These are phyloP conservation scores for Anolis apletophallus DNA, from an alignment of 2,797 vertebrate genomes.

Conservation along the genomic window DNA sequence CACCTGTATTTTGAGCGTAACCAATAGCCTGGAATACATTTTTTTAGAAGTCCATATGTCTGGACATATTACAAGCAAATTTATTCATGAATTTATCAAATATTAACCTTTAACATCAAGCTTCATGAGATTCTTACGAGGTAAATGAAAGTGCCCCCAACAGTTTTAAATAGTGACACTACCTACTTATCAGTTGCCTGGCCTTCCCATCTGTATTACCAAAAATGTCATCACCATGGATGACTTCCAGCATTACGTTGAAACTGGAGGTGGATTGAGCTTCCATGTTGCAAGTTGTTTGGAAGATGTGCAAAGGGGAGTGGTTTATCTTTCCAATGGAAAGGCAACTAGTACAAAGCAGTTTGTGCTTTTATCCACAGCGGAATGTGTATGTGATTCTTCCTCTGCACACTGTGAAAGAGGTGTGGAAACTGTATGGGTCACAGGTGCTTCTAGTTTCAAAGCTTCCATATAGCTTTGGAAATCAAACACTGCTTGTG, in stretches of 20 bases:
- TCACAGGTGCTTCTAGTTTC: not conserved
- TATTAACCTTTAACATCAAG: not conserved
- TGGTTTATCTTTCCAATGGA: not conserved
- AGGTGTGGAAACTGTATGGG: not conserved
- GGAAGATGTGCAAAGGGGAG: not conserved
- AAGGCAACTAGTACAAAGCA: not conserved
- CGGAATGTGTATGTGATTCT: not conserved
- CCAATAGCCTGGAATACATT: not conserved
- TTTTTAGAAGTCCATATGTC: not conserved
- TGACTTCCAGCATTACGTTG: not conserved
- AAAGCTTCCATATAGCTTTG: not conserved
- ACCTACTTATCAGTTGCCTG: not conserved
- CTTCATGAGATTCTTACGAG: not conserved
- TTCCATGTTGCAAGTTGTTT: not conserved
- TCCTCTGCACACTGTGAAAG: not conserved
- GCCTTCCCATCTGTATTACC: not conserved
- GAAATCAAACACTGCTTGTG: not conserved
- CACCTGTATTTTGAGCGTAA: not conserved
- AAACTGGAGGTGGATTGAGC: not conserved
- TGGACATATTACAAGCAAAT: slow-evolving; percentile 14
- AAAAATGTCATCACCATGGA: not conserved
- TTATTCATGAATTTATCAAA: slow-evolving; percentile 2
- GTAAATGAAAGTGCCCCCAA: not conserved
- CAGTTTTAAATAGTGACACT: not conserved
- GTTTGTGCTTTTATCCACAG: not conserved